Evolutionary conservation across 2,888 invertebrate genomes (phyloP).

Genomic region (Phoenoteleia sp.): DNA sequence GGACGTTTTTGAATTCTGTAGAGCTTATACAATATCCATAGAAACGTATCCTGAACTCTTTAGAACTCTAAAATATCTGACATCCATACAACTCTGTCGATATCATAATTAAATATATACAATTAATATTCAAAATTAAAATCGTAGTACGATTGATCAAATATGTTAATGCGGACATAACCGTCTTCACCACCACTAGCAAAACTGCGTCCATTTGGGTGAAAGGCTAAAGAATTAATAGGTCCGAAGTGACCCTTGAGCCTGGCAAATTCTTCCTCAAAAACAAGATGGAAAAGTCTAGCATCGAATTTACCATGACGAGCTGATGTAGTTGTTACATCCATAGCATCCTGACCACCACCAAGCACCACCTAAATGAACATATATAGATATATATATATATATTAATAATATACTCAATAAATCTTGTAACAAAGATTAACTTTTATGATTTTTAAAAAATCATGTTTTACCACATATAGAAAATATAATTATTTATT

Average conservation of each 20-base stretch:
- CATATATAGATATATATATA: too few relatives aligned
- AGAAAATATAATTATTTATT: too few relatives aligned
- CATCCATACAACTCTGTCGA: too few relatives aligned
- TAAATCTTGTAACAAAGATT: too few relatives aligned
- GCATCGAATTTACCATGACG: slow-evolving; percentile 99
- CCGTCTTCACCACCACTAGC: slow-evolving; percentile 99
- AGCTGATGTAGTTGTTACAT: slow-evolving; percentile 98
- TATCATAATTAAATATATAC: not conserved
- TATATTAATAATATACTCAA: too few relatives aligned
- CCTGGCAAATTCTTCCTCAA: slow-evolving; percentile 92
- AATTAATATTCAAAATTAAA: slow-evolving; percentile 95
- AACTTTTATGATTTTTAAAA: too few relatives aligned
- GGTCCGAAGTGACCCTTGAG: slow-evolving; percentile 99
- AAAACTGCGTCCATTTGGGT: slow-evolving; percentile 98
- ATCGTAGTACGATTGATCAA: slow-evolving; percentile 98
- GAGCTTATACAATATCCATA: too few relatives aligned
- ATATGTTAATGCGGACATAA: slow-evolving; percentile 97
- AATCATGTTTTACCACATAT: too few relatives aligned
- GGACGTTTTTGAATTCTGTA: too few relatives aligned
- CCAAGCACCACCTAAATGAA: slow-evolving; percentile 95
- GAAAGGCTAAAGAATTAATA: slow-evolving; percentile 99
- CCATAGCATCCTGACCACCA: slow-evolving; percentile 99
- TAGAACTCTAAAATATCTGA: too few relatives aligned
- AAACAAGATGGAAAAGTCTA: slow-evolving; percentile 91
- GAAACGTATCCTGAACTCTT: too few relatives aligned